phyloP scores from a whole-genome alignment of 2,888 invertebrate genomes.

The Meiosimyza decipiens region DNA sequence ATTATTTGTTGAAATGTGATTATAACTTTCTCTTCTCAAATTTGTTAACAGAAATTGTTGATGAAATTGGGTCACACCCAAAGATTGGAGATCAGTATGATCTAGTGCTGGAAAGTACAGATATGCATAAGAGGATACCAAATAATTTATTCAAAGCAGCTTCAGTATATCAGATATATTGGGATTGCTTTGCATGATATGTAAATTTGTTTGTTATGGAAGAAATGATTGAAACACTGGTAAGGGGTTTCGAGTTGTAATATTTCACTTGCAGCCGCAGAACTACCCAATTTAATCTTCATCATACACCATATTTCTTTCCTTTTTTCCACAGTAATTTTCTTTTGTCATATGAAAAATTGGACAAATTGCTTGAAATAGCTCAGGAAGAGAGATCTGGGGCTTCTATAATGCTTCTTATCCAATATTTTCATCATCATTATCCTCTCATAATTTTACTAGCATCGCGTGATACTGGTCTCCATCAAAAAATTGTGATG shows the following conservation, averaged over 20 bases:
- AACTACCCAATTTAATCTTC: conserved; percentile 10
- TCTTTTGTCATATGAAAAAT: too few relatives aligned
- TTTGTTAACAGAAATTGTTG: conserved; percentile 31
- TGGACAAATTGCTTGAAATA: neutral
- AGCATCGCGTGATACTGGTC: too few relatives aligned
- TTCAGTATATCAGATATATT: too few relatives aligned
- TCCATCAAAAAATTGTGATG: too few relatives aligned
- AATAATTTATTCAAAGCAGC: conserved; percentile 28
- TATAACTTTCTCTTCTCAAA: too few relatives aligned
- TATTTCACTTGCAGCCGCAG: conserved; percentile 16
- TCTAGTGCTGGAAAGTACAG: conserved; percentile 30
- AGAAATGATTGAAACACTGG: conserved; percentile 9
- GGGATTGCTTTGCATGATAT: too few relatives aligned
- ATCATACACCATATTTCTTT: conserved; percentile 23
- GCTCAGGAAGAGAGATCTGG: neutral
- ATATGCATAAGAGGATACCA: conserved; percentile 31
- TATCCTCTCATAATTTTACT: conserved; percentile 9
- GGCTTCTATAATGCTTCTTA: neutral
- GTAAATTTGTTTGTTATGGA: too few relatives aligned
- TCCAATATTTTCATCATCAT: neutral
- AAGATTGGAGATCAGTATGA: conserved; percentile 36
- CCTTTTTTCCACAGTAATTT: conserved; percentile 30
- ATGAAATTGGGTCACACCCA: conserved; percentile 34
- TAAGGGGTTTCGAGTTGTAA: conserved; percentile 30
- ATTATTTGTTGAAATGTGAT: too few relatives aligned